These are phyloP conservation scores for Hypsibius dujardini DNA, from an alignment of 1,140 invertebrate species.

Conservation along the genomic window DNA sequence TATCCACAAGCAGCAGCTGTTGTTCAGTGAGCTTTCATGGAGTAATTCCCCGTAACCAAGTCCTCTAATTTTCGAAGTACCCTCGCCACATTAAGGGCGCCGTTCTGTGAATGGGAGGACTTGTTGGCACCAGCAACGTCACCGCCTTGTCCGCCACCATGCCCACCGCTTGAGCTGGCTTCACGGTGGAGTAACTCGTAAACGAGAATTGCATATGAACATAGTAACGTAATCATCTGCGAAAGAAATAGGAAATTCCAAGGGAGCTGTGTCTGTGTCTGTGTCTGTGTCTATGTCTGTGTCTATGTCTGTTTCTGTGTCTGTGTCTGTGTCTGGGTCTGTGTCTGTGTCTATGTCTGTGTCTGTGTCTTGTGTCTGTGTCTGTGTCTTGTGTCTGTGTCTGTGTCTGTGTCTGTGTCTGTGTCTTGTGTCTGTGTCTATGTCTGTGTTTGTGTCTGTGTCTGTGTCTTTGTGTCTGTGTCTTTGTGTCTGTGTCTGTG, in stretches of 20 bases:
- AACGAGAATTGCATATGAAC: background rate
- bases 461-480: no score
- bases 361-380: no score
- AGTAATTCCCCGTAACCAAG: background rate
- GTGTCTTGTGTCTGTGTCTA: background rate
- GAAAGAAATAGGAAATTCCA: background rate
- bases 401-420: no score
- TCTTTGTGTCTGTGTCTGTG: background rate
- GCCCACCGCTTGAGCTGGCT: background rate
- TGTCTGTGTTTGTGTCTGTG: background rate
- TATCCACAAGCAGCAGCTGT: no score
- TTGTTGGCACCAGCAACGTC: background rate
- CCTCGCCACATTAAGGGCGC: background rate
- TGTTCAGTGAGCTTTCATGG: background rate
- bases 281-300: no score
- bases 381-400: no score
- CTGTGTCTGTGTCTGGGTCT: no score
- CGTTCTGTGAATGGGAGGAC: background rate
- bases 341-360: no score
- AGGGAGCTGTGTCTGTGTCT: background rate
- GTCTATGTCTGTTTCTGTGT: no score
- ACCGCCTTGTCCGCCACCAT: background rate
- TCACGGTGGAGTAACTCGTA: background rate
- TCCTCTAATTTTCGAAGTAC: background rate
- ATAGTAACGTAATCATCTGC: slow-evolving; percentile 2